phyloP scores from a whole-genome alignment of 2,888 invertebrate species.

The Epirrhoe alternata region DNA sequence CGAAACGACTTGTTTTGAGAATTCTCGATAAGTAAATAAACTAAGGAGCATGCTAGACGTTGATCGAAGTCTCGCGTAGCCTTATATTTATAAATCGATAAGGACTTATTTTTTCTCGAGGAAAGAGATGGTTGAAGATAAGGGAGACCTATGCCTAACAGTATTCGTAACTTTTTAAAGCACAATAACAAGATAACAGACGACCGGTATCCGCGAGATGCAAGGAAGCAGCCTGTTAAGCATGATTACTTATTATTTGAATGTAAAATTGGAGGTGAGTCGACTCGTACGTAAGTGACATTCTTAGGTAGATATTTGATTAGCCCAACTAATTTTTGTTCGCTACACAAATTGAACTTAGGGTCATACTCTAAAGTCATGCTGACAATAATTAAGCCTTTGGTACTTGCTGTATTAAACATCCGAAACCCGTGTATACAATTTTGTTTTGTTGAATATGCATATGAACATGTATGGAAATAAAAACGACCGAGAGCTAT shows the following conservation, averaged over 20 bases:
- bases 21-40: neutral
- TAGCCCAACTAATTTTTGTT: conserved; percentile 41
- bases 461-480: neutral
- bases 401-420: conserved; percentile 8
- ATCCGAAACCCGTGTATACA: neutral
- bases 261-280: neutral
- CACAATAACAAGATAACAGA: neutral
- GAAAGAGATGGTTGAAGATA: no score
- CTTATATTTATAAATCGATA: neutral
- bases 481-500: no score
- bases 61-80: neutral
- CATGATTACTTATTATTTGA: conserved; percentile 9
- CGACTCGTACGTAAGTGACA: neutral
- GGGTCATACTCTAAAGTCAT: conserved; percentile 22
- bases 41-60: neutral
- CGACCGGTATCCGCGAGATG: neutral
- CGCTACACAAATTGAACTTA: conserved; percentile 48
- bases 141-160: no score
- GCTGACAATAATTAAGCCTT: neutral
- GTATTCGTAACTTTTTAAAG: neutral
- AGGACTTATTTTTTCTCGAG: no score
- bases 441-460: neutral
- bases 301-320: conserved; percentile 8
- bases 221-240: conserved; percentile 29
- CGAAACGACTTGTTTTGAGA: neutral